Evolutionary conservation across 1,140 invertebrate species (phyloP).

Genomic region (Heliothis virescens): DNA sequence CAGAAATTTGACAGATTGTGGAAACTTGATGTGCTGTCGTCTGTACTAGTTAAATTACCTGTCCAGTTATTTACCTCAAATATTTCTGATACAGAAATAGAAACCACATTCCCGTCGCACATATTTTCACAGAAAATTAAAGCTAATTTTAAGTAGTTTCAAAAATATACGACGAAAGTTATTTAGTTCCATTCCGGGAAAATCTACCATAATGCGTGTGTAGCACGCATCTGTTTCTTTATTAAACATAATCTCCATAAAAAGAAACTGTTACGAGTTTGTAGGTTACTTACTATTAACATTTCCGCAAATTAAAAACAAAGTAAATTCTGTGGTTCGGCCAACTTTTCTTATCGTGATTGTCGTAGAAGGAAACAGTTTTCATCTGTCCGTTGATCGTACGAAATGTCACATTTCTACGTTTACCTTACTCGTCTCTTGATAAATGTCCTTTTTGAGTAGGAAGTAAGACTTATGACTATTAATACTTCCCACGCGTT

Average conservation of each 20-base stretch:
- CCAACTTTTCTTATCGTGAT: background rate
- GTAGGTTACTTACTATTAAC: conserved; percentile 27
- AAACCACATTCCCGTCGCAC: background rate
- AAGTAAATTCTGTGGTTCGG: background rate
- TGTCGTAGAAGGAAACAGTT: background rate
- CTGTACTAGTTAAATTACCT: too few relatives aligned
- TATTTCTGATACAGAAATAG: background rate
- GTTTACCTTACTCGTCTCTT: background rate
- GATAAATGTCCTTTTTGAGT: too few relatives aligned
- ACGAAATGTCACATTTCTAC: background rate
- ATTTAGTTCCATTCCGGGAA: conserved; percentile 21
- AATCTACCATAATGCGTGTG: conserved; percentile 30
- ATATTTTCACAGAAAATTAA: conserved; percentile 16
- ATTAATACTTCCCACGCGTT: too few relatives aligned
- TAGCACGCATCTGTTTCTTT: conserved; percentile 31
- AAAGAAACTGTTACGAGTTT: conserved; percentile 24
- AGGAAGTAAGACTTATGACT: too few relatives aligned
- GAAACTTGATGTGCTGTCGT: too few relatives aligned
- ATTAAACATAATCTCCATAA: conserved; percentile 30
- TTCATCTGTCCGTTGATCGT: background rate
- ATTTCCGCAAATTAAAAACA: conserved; percentile 29
- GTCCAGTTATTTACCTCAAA: background rate
- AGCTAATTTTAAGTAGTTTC: conserved; percentile 3
- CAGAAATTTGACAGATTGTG: too few relatives aligned
- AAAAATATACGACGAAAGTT: conserved; percentile 4